Evolutionary conservation across 2,113 vertebrate genomes (phyloP).

Genomic region (Cepphus grylle): DNA sequence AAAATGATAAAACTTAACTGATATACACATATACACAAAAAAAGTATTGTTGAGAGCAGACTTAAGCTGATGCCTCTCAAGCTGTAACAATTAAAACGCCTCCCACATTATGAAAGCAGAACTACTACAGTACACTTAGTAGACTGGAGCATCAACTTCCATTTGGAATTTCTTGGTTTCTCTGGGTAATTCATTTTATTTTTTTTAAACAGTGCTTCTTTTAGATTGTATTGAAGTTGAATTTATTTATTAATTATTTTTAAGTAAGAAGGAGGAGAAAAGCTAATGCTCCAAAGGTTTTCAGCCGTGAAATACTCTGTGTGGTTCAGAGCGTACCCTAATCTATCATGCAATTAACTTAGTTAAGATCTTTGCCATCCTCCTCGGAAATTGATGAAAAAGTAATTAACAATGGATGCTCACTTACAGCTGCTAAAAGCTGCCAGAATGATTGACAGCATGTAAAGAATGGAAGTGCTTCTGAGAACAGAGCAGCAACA

Average conservation of each 20-base stretch:
- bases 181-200: background rate
- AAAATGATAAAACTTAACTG: background rate
- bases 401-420: slow-evolving; percentile 3
- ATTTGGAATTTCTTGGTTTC: background rate
- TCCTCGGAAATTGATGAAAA: background rate
- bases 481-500: background rate
- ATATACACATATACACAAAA: background rate
- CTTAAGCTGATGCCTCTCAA: background rate
- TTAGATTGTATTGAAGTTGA: background rate
- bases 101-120: background rate
- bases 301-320: background rate
- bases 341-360: background rate
- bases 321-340: background rate
- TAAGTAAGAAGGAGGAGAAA: background rate
- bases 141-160: background rate
- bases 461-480: background rate
- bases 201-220: background rate
- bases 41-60: background rate
- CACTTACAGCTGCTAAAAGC: background rate
- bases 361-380: background rate
- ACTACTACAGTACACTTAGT: background rate
- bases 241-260: background rate
- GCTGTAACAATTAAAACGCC: background rate
- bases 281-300: background rate
- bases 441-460: background rate